These are phyloP conservation scores for Phanerotoma sp. DNA, from an alignment of 2,888 invertebrate species.

Conservation along the genomic window DNA sequence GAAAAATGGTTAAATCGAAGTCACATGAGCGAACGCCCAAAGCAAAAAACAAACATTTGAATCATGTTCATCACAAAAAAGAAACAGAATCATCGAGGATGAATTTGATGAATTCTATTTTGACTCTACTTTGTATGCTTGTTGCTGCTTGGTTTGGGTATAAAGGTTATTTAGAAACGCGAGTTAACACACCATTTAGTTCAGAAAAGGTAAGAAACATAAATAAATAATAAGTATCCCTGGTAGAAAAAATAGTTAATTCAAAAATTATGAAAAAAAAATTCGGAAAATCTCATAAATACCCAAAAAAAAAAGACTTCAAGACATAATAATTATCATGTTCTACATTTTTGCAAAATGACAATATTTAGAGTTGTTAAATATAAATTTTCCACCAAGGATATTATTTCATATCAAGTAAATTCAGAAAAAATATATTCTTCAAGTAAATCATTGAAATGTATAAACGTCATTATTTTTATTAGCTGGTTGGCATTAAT, in stretches of 20 bases:
- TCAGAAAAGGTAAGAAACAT: slow-evolving; percentile 72
- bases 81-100: slow-evolving; percentile 33
- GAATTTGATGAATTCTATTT: slow-evolving; percentile 40
- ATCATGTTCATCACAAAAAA: slow-evolving; percentile 27
- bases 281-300: no score
- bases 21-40: slow-evolving; percentile 38
- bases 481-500: slow-evolving; percentile 68
- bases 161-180: slow-evolving; percentile 81
- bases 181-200: slow-evolving; percentile 84
- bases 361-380: no score
- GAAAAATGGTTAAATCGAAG: slow-evolving; percentile 41
- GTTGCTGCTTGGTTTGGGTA: slow-evolving; percentile 76
- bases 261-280: no score
- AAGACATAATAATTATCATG: no score
- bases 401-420: no score
- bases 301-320: no score
- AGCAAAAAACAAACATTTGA: slow-evolving; percentile 33
- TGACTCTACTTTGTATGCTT: slow-evolving; percentile 61
- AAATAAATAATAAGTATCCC: no score
- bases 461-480: slow-evolving; percentile 3
- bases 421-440: no score
- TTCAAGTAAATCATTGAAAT: not conserved
- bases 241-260: no score
- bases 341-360: no score
- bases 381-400: no score